A percentile compares a stretch with the other conserved stretches of the same genome.
Conservation (phyloP, 2,797 vertebrate species). For the Schizopygopsis malacanthus region DNA sequence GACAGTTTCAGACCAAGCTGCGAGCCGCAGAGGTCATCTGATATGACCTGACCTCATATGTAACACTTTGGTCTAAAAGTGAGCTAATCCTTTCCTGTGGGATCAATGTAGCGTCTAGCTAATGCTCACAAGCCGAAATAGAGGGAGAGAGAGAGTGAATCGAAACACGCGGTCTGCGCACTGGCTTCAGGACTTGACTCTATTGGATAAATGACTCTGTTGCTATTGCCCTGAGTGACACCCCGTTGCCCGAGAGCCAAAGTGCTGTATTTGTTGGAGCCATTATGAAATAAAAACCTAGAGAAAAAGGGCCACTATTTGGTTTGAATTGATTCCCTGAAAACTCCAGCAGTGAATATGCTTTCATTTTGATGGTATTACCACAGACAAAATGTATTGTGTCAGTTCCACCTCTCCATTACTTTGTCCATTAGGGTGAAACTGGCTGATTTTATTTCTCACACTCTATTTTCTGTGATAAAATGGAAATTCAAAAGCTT, state of each 20-base stretch:
- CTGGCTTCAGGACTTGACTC: conserved; percentile 68
- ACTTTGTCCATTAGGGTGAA: conserved; percentile 88
- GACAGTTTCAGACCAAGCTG: conserved; percentile 61
- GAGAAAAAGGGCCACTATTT: conserved; percentile 83
- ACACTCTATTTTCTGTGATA: conserved; percentile 89
- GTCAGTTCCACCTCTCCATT: conserved; percentile 91
- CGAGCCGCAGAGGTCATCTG: conserved; percentile 79
- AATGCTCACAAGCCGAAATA: conserved; percentile 81
- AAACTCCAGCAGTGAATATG: conserved; percentile 86
- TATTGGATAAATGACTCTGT: conserved; percentile 79
- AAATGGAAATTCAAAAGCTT: conserved; percentile 87
- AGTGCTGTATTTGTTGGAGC: conserved; percentile 87
- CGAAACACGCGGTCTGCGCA: conserved; percentile 66
- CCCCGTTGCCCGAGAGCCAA: conserved; percentile 73
- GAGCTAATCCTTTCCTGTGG: conserved; percentile 80
- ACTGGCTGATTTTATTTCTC: conserved; percentile 86
- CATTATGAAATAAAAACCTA: conserved; percentile 83
- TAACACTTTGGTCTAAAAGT: conserved; percentile 81
- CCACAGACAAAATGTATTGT: conserved; percentile 88
- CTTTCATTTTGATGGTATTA: conserved; percentile 89
- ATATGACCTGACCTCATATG: conserved; percentile 83
- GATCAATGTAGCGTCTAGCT: conserved; percentile 80
- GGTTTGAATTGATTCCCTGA: conserved; percentile 88
- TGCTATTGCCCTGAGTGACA: conserved; percentile 83
- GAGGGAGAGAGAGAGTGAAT: conserved; percentile 77